A percentile compares a stretch with the other conserved stretches of the same genome.
phyloP scores from a whole-genome alignment of 2,113 vertebrate genomes.

The Anolis carolinensis region DNA sequence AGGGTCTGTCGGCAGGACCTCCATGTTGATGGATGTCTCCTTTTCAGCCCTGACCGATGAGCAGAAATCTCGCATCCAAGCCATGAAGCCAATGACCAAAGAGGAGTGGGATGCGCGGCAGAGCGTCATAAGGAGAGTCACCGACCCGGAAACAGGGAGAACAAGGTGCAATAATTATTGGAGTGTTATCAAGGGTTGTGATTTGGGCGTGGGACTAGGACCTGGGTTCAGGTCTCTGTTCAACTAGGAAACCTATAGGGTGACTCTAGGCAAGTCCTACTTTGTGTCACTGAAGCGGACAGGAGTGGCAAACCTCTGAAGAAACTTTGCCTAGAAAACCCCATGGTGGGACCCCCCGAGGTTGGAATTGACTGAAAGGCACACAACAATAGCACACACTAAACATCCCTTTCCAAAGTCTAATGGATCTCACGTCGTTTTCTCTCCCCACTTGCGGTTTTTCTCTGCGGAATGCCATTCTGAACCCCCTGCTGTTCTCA shows the following conservation, averaged over 20 bases:
- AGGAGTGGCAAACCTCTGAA: background rate
- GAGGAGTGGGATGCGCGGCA: conserved; percentile 95
- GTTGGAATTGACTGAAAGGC: too few relatives aligned
- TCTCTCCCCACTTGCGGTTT: too few relatives aligned
- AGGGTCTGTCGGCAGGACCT: accelerated
- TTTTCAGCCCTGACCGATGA: conserved; percentile 89
- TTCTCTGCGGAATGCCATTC: background rate
- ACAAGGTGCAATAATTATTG: conserved; percentile 79
- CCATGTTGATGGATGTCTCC: conserved; percentile 24
- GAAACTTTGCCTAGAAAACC: too few relatives aligned
- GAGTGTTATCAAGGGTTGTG: background rate
- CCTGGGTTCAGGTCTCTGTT: too few relatives aligned
- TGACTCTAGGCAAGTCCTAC: too few relatives aligned
- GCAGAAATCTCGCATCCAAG: conserved; percentile 92
- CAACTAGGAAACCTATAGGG: too few relatives aligned
- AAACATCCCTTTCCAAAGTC: background rate
- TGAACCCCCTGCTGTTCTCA: background rate
- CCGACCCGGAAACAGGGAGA: conserved; percentile 90
- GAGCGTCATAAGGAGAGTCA: conserved; percentile 89
- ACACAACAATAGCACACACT: too few relatives aligned
- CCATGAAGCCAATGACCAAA: conserved; percentile 95
- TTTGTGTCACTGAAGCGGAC: background rate
- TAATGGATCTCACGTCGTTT: background rate
- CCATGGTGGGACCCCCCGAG: too few relatives aligned
- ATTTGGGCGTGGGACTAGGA: too few relatives aligned